Conservation (phyloP, 2,113 vertebrate species). For the Hipposideros armiger region DNA sequence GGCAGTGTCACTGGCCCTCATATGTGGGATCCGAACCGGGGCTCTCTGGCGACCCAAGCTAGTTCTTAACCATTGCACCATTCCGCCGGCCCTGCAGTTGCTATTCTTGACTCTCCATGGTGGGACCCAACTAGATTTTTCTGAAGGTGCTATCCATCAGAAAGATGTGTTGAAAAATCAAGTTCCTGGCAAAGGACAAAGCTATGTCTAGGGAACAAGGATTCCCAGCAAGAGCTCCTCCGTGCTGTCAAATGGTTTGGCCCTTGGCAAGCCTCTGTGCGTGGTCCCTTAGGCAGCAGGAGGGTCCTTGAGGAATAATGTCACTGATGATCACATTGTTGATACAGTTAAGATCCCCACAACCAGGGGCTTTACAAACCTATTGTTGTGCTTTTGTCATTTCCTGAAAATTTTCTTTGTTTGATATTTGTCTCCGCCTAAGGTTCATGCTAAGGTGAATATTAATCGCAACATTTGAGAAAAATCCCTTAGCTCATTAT, state of each 20-base stretch:
- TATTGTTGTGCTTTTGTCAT: slow-evolving; percentile 64
- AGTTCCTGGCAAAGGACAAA: slow-evolving; percentile 60
- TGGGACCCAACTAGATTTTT: neutral
- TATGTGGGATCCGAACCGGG: too few relatives aligned
- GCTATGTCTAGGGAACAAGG: neutral
- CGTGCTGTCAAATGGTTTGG: neutral
- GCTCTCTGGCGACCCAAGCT: too few relatives aligned
- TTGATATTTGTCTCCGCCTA: slow-evolving; percentile 67
- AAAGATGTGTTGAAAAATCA: slow-evolving; percentile 54
- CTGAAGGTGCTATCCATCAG: neutral
- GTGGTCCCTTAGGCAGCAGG: neutral
- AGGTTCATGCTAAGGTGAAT: slow-evolving; percentile 80
- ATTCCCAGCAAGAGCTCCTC: slow-evolving; percentile 53
- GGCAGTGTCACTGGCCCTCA: too few relatives aligned
- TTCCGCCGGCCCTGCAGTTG: too few relatives aligned
- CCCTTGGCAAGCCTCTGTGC: slow-evolving; percentile 38
- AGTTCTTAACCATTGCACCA: too few relatives aligned
- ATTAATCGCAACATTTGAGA: slow-evolving; percentile 73
- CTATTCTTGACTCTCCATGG: neutral
- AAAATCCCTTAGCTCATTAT: slow-evolving; percentile 71
- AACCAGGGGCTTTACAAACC: slow-evolving; percentile 36
- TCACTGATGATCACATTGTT: slow-evolving; percentile 41
- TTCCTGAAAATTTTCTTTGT: slow-evolving; percentile 68
- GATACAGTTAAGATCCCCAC: slow-evolving; percentile 25
- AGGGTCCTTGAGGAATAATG: neutral